These are phyloP conservation scores for Ciconia maguari DNA, from an alignment of 2,113 vertebrate species.

Conservation along the genomic window DNA sequence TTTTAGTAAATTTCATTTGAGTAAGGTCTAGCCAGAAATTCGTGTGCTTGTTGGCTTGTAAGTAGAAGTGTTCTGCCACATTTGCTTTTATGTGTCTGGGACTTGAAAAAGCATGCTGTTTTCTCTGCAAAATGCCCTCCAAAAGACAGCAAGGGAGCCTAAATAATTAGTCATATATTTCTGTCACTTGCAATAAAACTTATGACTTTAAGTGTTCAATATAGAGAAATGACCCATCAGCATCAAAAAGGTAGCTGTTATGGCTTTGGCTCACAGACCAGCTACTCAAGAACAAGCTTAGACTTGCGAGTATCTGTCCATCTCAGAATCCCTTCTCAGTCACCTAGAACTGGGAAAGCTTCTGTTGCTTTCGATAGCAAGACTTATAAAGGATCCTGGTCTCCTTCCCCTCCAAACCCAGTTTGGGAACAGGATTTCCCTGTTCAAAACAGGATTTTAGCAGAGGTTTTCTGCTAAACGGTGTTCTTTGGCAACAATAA, in stretches of 20 bases:
- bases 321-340: not conserved
- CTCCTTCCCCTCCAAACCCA: not conserved
- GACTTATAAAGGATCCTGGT: not conserved
- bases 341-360: not conserved
- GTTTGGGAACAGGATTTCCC: not conserved
- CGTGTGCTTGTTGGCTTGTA: slow-evolving; percentile 19
- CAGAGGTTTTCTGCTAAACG: not conserved
- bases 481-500: not conserved
- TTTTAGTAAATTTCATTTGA: not conserved
- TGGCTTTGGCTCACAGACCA: not conserved
- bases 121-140: not conserved
- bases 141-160: slow-evolving; percentile 39
- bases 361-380: not conserved
- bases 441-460: not conserved
- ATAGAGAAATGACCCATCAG: slow-evolving; percentile 5
- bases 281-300: not conserved
- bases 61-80: not conserved
- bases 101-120: slow-evolving; percentile 8
- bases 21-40: not conserved
- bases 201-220: slow-evolving; percentile 13
- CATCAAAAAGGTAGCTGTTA: not conserved
- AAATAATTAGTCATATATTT: slow-evolving; percentile 54
- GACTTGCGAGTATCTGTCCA: not conserved
- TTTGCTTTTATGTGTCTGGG: not conserved
- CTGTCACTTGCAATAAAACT: slow-evolving; percentile 34